Evolutionary conservation across 1,140 invertebrate genomes (phyloP), one percentile per base, ranked within the genome.

Genomic region (Bombus impatiens): DNA sequence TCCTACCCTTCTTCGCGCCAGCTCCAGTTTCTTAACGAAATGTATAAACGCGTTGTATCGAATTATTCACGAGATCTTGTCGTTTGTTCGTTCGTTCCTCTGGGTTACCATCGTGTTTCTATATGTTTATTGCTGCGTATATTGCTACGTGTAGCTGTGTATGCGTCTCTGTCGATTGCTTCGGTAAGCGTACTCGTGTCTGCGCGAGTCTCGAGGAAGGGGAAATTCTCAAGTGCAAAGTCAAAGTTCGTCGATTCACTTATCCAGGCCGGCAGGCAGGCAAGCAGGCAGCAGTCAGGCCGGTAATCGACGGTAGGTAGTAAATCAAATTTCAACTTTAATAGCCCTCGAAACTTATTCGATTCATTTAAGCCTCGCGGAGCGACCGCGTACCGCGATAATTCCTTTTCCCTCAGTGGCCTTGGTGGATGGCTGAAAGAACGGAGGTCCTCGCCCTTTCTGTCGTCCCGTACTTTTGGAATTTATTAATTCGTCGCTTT

Each of bases 281-380:
- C 68, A 78, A 67, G 84, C 74, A 82, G 71, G 72, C 76, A 70
- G 77, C 74, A 91, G 82, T 77, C 79, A 84, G 71, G 18, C 44
- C 76, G 71, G 75, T 91, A 87, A 88, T 89, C 86, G 86, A 53
- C 84, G 82, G 40, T 86, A 81, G 75, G 80, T 42, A 42, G 82
- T 88, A 90, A 91, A 93, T 92, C 86, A 91, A 90, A 92, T 92
- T 91, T 86, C 70, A 90, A 92, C 90, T 91, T 92, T 92, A 89
- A 92, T 92, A 86, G 88, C 71, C 87, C 87, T 91, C 86, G 83
- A 91, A 92, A 92, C 91, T 92, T 90, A 89, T 93, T 91, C 90
- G 88, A 92, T 91, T 92, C 87, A 87, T 89, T 92, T 87, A 88
- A 90, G 88, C 86, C 71, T 89, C 84, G 86, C 53, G 76, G 67